These are phyloP conservation scores for Hipposideros larvatus DNA, from an alignment of 2,797 vertebrate species.

Conservation along the genomic window DNA sequence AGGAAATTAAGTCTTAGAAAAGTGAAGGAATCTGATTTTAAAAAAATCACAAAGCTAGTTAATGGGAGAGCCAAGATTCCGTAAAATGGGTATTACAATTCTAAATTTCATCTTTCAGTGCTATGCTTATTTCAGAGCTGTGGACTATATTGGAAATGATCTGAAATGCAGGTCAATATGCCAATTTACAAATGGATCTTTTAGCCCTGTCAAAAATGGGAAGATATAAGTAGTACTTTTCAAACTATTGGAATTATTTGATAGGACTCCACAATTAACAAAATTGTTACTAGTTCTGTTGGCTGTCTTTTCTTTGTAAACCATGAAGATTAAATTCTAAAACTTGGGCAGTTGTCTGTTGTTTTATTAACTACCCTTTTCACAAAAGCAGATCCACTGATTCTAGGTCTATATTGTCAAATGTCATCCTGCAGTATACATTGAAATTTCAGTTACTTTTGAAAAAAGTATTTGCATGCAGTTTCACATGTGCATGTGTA, in stretches of 20 bases:
- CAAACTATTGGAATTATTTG: neutral
- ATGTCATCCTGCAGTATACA: neutral
- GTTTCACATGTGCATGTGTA: neutral
- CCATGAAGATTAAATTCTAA: neutral
- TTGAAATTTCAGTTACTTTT: constrained; percentile 15
- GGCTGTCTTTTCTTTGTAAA: neutral
- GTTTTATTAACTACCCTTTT: neutral
- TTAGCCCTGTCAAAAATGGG: neutral
- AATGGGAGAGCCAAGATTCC: neutral
- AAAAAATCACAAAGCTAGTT: neutral
- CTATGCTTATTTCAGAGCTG: neutral
- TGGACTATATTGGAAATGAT: neutral
- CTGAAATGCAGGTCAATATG: neutral
- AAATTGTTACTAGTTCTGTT: neutral
- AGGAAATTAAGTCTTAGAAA: too few species aligned
- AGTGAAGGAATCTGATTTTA: neutral
- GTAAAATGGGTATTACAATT: neutral
- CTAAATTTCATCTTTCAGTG: neutral
- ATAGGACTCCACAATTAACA: neutral
- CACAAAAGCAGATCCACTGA: neutral
- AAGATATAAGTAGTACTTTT: neutral
- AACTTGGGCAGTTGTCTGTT: neutral
- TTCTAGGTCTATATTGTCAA: neutral
- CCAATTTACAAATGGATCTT: neutral
- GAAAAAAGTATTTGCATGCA: neutral